Evolutionary conservation across 2,113 vertebrate species (phyloP).

Genomic region (Erythrolamprus reginae): DNA sequence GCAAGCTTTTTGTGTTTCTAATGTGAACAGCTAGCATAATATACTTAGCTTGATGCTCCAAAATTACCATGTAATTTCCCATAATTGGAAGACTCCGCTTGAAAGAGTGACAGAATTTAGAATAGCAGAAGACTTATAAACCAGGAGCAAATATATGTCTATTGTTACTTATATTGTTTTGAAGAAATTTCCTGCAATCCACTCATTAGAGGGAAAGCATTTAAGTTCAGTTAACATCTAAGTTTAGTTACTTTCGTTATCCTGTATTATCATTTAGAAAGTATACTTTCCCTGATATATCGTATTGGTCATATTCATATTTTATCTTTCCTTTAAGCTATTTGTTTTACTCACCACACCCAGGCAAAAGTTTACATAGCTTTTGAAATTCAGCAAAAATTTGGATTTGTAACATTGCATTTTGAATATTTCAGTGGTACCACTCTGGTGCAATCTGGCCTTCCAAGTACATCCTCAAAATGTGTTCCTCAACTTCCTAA

Average conservation of each 20-base stretch:
- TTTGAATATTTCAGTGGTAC: not conserved
- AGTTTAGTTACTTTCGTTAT: not conserved
- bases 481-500: not conserved
- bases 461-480: not conserved
- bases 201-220: not conserved
- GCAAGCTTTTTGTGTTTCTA: conserved; percentile 44
- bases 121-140: conserved; percentile 17
- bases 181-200: not conserved
- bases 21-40: conserved; percentile 42
- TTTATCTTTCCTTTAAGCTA: not conserved
- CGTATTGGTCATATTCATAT: not conserved
- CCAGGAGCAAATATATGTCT: conserved; percentile 18
- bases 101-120: conserved; percentile 40
- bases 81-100: conserved; percentile 43
- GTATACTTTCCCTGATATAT: not conserved
- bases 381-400: not conserved
- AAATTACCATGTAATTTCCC: conserved; percentile 55
- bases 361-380: not conserved
- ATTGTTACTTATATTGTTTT: conserved; percentile 17
- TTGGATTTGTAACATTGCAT: not conserved
- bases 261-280: not conserved
- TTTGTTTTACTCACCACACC: not conserved
- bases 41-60: conserved; percentile 42
- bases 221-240: not conserved
- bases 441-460: not conserved